These are phyloP conservation scores for Apamea epomidion DNA, from an alignment of 2,888 invertebrate genomes.

Conservation along the genomic window DNA sequence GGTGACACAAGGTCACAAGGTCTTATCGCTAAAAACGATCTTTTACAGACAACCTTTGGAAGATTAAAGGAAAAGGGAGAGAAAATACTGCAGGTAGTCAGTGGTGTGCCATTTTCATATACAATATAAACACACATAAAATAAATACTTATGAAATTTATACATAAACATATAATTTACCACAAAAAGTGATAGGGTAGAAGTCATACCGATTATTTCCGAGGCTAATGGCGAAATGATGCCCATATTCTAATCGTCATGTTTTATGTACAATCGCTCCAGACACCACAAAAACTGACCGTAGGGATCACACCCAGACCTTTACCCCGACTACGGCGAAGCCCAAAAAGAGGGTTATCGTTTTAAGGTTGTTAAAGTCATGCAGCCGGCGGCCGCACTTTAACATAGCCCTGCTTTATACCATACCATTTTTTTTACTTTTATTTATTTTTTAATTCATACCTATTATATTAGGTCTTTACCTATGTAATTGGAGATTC, in stretches of 20 bases:
- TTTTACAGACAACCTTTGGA: background rate
- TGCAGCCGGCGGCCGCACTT: background rate
- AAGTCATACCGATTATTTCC: background rate
- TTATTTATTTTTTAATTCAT: conserved; percentile 8
- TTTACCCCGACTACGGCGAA: background rate
- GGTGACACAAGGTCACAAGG: too few species aligned
- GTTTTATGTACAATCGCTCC: background rate
- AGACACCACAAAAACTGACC: background rate
- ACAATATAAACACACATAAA: background rate
- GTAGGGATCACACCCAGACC: background rate
- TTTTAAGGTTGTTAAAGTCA: background rate
- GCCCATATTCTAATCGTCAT: background rate
- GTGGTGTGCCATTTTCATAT: background rate
- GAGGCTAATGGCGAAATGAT: conserved; percentile 1
- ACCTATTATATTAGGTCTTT: too few species aligned
- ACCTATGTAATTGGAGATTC: too few species aligned
- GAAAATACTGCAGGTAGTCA: background rate
- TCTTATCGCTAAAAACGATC: background rate
- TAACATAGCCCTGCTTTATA: background rate
- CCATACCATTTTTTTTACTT: too few species aligned
- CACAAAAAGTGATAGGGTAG: background rate
- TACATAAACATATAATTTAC: too few species aligned
- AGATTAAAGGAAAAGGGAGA: background rate
- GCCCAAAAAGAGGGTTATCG: background rate
- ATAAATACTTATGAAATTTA: too few species aligned